A percentile compares a stretch with the other conserved stretches of the same genome.
These are phyloP conservation scores for Struthidea cinerea DNA, from an alignment of 2,113 vertebrate genomes.

Conservation along the genomic window DNA sequence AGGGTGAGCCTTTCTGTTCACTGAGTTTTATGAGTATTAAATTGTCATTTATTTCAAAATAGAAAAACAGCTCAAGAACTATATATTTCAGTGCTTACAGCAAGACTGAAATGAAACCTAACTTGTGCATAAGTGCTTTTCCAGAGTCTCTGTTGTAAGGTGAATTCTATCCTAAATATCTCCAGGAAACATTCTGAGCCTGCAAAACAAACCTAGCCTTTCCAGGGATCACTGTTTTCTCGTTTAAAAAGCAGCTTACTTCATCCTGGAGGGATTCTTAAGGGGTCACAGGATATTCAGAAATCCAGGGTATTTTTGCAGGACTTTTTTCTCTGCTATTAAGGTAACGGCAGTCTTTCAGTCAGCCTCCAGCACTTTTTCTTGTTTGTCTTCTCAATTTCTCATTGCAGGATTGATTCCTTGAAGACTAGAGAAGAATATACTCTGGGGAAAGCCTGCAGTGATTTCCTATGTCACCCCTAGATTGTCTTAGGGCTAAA, in stretches of 20 bases:
- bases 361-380: constrained; percentile 42
- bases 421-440: constrained; percentile 37
- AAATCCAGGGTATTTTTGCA: constrained; percentile 1
- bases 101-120: background rate
- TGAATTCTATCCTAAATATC: background rate
- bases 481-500: constrained; percentile 59
- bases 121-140: background rate
- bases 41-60: background rate
- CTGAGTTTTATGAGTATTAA: background rate
- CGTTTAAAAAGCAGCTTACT: background rate
- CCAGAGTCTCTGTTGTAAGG: background rate
- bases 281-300: background rate
- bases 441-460: constrained; percentile 20
- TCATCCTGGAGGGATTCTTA: background rate
- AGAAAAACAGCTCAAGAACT: background rate
- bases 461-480: constrained; percentile 51
- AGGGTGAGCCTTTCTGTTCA: background rate
- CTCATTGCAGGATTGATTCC: constrained; percentile 42
- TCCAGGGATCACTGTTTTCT: background rate
- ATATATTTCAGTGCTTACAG: background rate
- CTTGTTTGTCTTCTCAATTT: constrained; percentile 60
- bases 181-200: background rate
- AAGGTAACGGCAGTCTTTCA: constrained; percentile 8
- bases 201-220: background rate
- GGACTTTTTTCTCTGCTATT: background rate